Evolutionary conservation across 2,113 vertebrate species (phyloP), one percentile per base, ranked within the genome.

Genomic region (Piaya cayana): DNA sequence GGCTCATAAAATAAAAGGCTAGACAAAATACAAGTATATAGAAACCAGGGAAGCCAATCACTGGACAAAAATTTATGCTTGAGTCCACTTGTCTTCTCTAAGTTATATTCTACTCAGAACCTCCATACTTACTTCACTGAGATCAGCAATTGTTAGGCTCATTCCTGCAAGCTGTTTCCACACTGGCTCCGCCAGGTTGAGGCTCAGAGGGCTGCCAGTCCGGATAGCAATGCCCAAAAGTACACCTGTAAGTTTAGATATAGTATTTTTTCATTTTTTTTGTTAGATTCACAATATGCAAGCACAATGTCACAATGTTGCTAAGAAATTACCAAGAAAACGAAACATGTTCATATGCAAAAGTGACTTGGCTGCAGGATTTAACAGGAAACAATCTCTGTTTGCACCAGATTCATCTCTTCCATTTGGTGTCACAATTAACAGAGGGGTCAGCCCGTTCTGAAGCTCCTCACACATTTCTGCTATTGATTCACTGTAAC

Each of bases 81-180:
- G 29, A 62, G 30, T 67, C 52, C 74, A 26, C 9, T 65, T 65
- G 21, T 58, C 47, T 86, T 88, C 63, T 67, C 2, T 22, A 63
- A 77, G 56, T 16, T 49, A 55, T 3, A 56, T 27, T 5, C 30
- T 67, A 32, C 34, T 36, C 32, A 32, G 85, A 53, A 96, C 19
- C 12, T 53, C 42, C 47, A 9, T 19, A 29, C 80, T 96, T 92
- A 99, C 99, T 98, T 99, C 99, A 95, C 99, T 99, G 96, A 99
- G 99, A 98, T 99, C 99, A 91, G 99, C 99, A 55, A 99, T 99
- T 94, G 99, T 99, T 93, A 99, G 97, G 96, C 98, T 99, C 99
- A 99, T 99, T 92, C 99, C 99, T 39, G 99, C 99, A 96, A 99
- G 98, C 94, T 99, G 99, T 89, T 99, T 99, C 99, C 99, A 99